Evolutionary conservation across 2,888 invertebrate genomes (phyloP), one percentile per base, ranked within the genome.

Genomic region (Pristionchus exspectatus): DNA sequence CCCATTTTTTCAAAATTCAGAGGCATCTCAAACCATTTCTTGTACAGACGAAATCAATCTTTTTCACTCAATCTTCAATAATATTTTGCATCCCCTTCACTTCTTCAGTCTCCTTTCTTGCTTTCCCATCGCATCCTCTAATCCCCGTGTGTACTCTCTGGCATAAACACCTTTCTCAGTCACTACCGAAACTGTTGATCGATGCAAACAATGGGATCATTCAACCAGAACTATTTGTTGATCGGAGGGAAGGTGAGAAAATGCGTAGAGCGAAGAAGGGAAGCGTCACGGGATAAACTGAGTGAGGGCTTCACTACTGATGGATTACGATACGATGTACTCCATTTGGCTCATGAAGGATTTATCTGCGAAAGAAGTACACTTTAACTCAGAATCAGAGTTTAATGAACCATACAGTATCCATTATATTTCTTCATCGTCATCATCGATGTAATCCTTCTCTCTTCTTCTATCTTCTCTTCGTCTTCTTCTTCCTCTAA

Each of bases 121-220:
- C 84, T 63, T 59, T 85, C 59, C 59, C 59, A 9, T 85, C 33
- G 2, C 10, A 18, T 84, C 38, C 4, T 50, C 56, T 83, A 54
- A 83, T 83, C 83, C 38, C 54, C 10, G 1, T 33, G 59, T 59
- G 59, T 85, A 59, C 59, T 85, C 59, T 54, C 50, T 18, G 30
- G 84, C 33, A 85, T 85, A 85, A 85, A 85, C 84, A 85, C 84
- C 84, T 85, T 59, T 85, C 84, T 33, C 84, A 85, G 84, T 85
- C 59, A 85, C 84, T 85, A 56, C 59, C 84, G 59, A 59, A 85
- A 33, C 59, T 16, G 84, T 84, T 21, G 84, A 33, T n/a, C 33
- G 59, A 1, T 2, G 7, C 84, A 85, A 85, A 85, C 84, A 85
- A 85, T 18, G 84, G 1, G 50, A 85, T 85, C 84, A 50, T 7